Conservation (phyloP, 2,113 vertebrate species). For the Numenius arquata region DNA sequence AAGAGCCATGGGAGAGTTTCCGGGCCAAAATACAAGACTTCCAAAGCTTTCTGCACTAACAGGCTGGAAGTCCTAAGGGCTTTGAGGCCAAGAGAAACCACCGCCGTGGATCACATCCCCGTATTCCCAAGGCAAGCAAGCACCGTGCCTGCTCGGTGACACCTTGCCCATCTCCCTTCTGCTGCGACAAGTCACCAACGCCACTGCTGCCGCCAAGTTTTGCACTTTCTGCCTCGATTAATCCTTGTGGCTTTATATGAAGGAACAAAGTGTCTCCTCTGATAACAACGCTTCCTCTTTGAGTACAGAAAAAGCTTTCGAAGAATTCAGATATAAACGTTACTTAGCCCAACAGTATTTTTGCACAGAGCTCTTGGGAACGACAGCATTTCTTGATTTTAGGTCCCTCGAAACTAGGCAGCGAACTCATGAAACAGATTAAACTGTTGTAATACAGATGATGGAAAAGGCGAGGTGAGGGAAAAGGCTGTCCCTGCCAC, state of each 20-base stretch:
- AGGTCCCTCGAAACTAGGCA: background rate
- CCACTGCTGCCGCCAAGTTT: background rate
- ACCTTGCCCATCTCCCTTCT: background rate
- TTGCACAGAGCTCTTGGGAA: background rate
- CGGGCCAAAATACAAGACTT: background rate
- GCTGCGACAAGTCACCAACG: fast-evolving
- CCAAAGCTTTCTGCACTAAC: background rate
- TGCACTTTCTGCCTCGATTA: background rate
- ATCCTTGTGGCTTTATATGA: background rate
- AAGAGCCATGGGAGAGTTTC: background rate
- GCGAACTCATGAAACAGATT: background rate
- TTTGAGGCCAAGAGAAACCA: background rate
- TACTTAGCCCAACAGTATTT: background rate
- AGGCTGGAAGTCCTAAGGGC: background rate
- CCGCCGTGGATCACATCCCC: fast-evolving
- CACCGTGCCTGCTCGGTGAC: fast-evolving
- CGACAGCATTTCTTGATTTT: background rate
- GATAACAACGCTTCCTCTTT: background rate
- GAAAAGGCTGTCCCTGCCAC: background rate
- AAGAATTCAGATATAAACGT: background rate
- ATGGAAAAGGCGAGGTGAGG: too few relatives aligned
- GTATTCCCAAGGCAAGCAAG: fast-evolving
- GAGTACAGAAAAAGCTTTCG: background rate
- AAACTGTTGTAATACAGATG: background rate
- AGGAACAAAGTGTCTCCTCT: background rate